A percentile compares a stretch with the other conserved stretches of the same genome.
Conservation (phyloP, 2,113 vertebrate species). For the Heterocephalus glaber region DNA sequence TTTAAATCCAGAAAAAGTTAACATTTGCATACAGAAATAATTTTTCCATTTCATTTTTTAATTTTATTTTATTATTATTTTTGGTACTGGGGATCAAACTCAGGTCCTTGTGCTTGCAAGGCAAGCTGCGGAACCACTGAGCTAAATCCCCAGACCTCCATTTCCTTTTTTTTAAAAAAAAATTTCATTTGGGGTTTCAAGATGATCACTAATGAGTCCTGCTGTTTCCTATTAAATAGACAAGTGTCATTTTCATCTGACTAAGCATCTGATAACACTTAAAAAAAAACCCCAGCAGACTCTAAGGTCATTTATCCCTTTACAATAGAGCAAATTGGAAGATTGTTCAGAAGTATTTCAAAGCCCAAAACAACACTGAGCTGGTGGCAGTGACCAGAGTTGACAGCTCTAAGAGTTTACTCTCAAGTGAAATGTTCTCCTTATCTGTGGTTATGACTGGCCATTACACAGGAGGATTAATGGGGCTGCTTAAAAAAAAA, state of each 20-base stretch:
- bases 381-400: conserved; percentile 69
- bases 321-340: conserved; percentile 52
- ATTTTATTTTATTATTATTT: no score
- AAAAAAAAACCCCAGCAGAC: conserved; percentile 10
- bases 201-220: conserved; percentile 11
- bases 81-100: no score
- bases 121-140: no score
- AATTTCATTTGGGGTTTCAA: conserved; percentile 39
- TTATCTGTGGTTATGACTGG: conserved; percentile 64
- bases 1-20: conserved; percentile 52
- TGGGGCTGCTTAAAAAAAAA: conserved; percentile 19
- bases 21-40: neutral
- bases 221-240: conserved; percentile 40
- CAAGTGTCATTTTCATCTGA: conserved; percentile 51
- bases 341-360: conserved; percentile 81
- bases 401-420: conserved; percentile 66
- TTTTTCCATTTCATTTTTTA: no score
- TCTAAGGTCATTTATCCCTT: conserved; percentile 15
- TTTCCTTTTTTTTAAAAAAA: neutral
- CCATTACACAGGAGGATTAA: conserved; percentile 79
- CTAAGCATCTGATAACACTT: conserved; percentile 43
- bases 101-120: no score
- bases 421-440: conserved; percentile 74
- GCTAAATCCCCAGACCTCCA: no score
- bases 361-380: conserved; percentile 66